Evolutionary conservation across 2,797 vertebrate species (phyloP), one percentile per base, ranked within the genome.

Genomic region (Periparus ater): DNA sequence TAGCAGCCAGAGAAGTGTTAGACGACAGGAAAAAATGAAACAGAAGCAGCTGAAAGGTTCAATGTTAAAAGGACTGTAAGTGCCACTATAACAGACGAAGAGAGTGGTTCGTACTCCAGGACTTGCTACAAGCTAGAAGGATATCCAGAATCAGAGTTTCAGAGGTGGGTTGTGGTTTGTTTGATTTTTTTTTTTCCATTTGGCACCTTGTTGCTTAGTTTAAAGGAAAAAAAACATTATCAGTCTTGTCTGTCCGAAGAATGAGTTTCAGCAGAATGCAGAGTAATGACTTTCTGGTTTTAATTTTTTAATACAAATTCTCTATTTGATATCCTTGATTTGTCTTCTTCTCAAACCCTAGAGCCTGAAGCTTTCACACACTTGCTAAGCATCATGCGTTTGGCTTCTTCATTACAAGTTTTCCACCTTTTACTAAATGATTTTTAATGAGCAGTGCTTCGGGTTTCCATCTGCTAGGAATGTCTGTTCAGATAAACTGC

Each of bases 1-100:
- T 0, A 97, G 97, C 97, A 98, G 97, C 95, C 97, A 97, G 96
- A 97, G 94, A 97, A 97, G 92, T 94, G 97, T 98, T 98, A 98
- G 96, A 93, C 83, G 58, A 96, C 91, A 80, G 96, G 96, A 92
- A 91, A 71, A 91, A 91, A 94, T 71, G 96, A 97, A 93, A 97
- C 91, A 95, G 96, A 97, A 97, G 96, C 96, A 96, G 97, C 96
- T 73, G 57, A 96, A 62, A 97, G 91, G 85, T 79, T 97, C 86
- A 85, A 51, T 92, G 97, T 98, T 98, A 98, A 97, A 97, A 96
- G 97, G 95, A 90, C 94, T 86, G 71, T 96, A 90, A 97, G 93
- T 91, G 92, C 86, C 92, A 82, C 94, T 89, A 94, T n/a, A 90
- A 93, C 76, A 95, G 94, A 94, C 40, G 94, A 89, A 75, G 68